Evolutionary conservation across 2,888 invertebrate genomes (phyloP).

Genomic region (Troides oblongomaculatus): DNA sequence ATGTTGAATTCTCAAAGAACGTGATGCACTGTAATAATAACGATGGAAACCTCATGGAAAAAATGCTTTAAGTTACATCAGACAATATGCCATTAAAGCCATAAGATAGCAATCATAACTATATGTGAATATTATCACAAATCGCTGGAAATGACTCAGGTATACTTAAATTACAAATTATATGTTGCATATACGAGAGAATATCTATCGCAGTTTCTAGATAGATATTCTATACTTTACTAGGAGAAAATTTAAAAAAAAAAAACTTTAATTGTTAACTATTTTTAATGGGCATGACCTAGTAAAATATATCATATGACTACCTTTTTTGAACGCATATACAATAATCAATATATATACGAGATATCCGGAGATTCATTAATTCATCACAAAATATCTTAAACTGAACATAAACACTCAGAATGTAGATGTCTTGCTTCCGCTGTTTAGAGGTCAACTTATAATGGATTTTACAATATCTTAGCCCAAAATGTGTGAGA

Average conservation of each 20-base stretch:
- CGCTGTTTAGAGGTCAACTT: too few species aligned
- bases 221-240: neutral
- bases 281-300: too few species aligned
- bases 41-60: neutral
- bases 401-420: too few species aligned
- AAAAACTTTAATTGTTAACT: neutral
- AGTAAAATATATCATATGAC: too few species aligned
- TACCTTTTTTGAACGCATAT: too few species aligned
- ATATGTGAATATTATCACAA: conserved; percentile 1
- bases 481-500: too few species aligned
- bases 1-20: too few species aligned
- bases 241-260: neutral
- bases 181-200: neutral
- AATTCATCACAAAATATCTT: too few species aligned
- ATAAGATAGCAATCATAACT: neutral
- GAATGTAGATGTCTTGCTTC: too few species aligned
- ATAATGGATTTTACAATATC: too few species aligned
- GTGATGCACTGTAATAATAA: neutral
- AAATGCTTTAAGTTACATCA: neutral
- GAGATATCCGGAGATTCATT: too few species aligned
- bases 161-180: neutral
- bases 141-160: conserved; percentile 12
- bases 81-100: neutral
- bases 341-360: too few species aligned
- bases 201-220: neutral